Conservation (phyloP, 2,797 vertebrate genomes). For the Adelosebastes latens region DNA sequence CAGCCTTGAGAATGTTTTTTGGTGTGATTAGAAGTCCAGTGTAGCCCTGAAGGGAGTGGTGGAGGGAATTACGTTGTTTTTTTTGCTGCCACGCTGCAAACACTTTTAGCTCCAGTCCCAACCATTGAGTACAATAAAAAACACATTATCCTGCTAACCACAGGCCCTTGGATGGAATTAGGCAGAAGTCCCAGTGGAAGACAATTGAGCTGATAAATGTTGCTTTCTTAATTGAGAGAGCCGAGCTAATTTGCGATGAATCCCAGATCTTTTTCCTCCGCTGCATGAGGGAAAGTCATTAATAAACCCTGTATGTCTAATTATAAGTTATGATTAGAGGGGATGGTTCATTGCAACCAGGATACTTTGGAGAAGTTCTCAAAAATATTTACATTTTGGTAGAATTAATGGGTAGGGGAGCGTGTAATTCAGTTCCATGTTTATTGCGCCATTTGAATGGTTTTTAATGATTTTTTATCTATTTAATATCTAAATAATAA, state of each 20-base stretch:
- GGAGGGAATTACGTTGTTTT: not conserved
- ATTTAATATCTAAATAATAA: not conserved
- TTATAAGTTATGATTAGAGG: constrained; percentile 53
- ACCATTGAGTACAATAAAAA: not conserved
- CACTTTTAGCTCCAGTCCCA: constrained; percentile 11
- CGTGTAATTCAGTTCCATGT: not conserved
- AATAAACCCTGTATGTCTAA: constrained; percentile 49
- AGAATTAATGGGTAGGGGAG: not conserved
- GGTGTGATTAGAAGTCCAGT: constrained; percentile 16
- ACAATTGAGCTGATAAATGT: constrained; percentile 69
- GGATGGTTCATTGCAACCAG: constrained; percentile 10
- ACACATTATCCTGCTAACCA: constrained; percentile 31
- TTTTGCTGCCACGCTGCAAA: constrained; percentile 13
- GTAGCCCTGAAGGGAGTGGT: not conserved
- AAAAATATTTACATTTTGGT: not conserved
- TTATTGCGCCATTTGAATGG: not conserved
- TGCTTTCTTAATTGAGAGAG: constrained; percentile 61
- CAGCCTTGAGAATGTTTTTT: not conserved
- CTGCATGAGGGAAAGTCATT: constrained; percentile 46
- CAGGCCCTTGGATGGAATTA: constrained; percentile 53
- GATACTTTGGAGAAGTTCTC: constrained; percentile 14
- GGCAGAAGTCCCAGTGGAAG: constrained; percentile 53
- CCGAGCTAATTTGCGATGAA: constrained; percentile 55
- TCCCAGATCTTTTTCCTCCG: constrained; percentile 50
- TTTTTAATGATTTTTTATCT: not conserved